phyloP scores from a whole-genome alignment of 2,888 invertebrate genomes.

The Parapristionchus giblindavisi region DNA sequence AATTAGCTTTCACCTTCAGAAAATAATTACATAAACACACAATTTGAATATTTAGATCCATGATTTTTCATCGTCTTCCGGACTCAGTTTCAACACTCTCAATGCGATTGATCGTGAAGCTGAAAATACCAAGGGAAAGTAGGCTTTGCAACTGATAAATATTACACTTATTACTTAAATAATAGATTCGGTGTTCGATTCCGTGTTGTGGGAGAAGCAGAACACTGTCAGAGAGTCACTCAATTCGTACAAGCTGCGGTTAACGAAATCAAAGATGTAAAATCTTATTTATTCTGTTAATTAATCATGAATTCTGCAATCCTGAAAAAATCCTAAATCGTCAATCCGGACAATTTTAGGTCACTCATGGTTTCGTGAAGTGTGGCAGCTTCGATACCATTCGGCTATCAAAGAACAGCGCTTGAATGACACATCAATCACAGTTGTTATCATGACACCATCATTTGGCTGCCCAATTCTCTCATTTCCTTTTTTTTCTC shows the following conservation, averaged over 20 bases:
- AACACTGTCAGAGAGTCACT: constrained; percentile 23
- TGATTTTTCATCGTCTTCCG: constrained; percentile 11
- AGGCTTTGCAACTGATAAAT: background rate
- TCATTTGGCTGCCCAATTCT: no score
- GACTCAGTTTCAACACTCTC: constrained; percentile 18
- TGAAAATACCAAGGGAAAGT: constrained; percentile 20
- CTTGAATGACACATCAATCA: no score
- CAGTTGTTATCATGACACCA: no score
- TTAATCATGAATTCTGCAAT: no score
- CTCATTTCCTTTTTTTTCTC: no score
- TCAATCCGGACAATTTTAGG: constrained; percentile 6
- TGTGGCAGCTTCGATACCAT: constrained; percentile 18
- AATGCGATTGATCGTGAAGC: constrained; percentile 19
- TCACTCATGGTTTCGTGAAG: constrained; percentile 17
- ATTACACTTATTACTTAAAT: no score
- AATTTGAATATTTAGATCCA: constrained; percentile 19
- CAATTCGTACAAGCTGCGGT: constrained; percentile 22
- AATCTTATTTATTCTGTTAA: no score
- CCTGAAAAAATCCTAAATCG: no score
- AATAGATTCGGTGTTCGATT: constrained; percentile 32
- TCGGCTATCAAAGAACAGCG: constrained; percentile 16
- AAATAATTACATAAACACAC: no score
- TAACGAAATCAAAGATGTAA: constrained; percentile 14
- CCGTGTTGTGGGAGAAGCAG: constrained; percentile 22
- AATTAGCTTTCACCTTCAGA: no score